Evolutionary conservation across 2,888 invertebrate genomes (phyloP), one percentile per base, ranked within the genome.

Genomic region (Polymixis lichenea): DNA sequence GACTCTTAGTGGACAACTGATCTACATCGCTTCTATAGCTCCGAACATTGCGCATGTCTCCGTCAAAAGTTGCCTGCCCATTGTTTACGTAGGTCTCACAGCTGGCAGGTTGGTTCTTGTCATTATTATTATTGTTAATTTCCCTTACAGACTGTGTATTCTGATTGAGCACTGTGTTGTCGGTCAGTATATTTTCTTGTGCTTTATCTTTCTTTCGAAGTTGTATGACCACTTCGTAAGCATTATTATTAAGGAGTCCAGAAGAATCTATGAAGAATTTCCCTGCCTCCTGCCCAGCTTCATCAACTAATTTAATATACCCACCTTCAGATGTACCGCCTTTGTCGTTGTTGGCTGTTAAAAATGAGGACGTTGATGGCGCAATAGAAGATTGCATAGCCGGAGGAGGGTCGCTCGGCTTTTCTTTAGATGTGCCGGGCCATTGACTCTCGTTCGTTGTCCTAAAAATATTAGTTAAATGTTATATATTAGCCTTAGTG

Each of bases 171-270:
- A 58, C 15, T 69, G 83, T 73, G 62, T 83, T 82, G 11, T 78
- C 81, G 43, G 78, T 75, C 38, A 78, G 51, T 65, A 83, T 80
- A 67, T 78, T 86, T 7, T 84, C 86, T 65, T 84, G 86, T 4
- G 80, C 79, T 43, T 92, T 72, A 70, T 88, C 94, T 87, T 95
- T 96, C 78, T 96, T 96, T 70, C 94, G 92, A 13, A 96, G 89
- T 79, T 96, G 96, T 87, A 96, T 95, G 15, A 96, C 89, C 19
- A 96, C 95, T 93, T 96, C 96, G 82, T 96, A 96, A 28, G 92
- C 94, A 70, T 95, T 92, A 80, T 95, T 91, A 88, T 94, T 94
- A 13, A 96, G 88, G 28, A 94, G 91, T 7, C 94, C 95, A 11
- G 94, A 92, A 38, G 95, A 92, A 25, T 95, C 96, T 25, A 96